These are phyloP conservation scores for Teleogryllus occipitalis DNA, from an alignment of 1,140 invertebrate genomes.

Conservation along the genomic window DNA sequence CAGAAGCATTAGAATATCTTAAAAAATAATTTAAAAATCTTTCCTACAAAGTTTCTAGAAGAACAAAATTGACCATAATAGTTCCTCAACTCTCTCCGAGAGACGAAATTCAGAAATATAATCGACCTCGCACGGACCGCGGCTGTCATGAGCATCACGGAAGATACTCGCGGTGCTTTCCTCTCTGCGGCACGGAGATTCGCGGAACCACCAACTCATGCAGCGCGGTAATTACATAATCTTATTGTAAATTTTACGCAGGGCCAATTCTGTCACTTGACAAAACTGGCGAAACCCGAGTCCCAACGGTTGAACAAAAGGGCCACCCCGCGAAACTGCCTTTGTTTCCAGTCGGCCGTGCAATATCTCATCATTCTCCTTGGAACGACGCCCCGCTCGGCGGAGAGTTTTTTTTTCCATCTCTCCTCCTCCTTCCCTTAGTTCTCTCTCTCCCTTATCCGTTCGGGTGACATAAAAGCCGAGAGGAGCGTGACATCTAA, in stretches of 20 bases:
- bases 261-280: constrained; percentile 3
- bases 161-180: background rate
- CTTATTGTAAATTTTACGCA: background rate
- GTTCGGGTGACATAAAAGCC: background rate
- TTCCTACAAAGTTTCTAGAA: no score
- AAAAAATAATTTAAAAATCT: no score
- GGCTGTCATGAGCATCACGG: no score
- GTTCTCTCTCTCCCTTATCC: background rate
- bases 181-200: background rate
- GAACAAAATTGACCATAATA: no score
- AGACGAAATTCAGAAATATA: no score
- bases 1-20: no score
- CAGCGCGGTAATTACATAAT: background rate
- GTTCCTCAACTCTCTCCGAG: no score
- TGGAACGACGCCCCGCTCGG: background rate
- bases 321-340: background rate
- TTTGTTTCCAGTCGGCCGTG: background rate
- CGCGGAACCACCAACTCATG: background rate
- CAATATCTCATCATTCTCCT: background rate
- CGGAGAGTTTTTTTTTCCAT: background rate
- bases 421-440: background rate
- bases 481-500: constrained; percentile 3
- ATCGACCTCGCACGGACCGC: no score
- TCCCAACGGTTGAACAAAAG: background rate
- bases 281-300: background rate